Evolutionary conservation across 2,113 vertebrate species (phyloP).

Genomic region (Anguilla japonica): DNA sequence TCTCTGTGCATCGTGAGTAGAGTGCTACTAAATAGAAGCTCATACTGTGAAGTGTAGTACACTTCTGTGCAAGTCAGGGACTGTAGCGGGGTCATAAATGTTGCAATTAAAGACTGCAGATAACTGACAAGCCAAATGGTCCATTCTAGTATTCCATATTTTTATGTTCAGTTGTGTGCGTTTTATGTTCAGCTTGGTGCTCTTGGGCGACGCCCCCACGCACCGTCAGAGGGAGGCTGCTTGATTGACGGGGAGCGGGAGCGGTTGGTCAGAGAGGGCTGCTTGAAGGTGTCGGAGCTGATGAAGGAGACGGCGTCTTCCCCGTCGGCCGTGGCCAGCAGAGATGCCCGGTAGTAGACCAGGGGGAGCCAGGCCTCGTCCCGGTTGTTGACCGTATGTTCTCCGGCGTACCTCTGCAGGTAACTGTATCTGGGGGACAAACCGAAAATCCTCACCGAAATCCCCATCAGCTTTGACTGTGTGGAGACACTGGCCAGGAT

Average conservation of each 20-base stretch:
- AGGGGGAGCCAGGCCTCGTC: constrained; percentile 80
- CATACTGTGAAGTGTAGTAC: neutral
- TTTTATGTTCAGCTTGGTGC: neutral
- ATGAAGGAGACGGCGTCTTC: constrained; percentile 75
- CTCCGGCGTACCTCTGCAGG: constrained; percentile 75
- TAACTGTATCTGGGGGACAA: constrained; percentile 69
- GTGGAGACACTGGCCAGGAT: too few species aligned
- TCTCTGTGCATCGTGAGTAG: neutral
- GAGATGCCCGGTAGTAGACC: constrained; percentile 76
- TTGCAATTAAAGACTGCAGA: neutral
- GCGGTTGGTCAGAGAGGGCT: constrained; percentile 41
- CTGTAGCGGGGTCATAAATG: neutral
- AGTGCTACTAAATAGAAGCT: neutral
- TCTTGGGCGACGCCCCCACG: neutral
- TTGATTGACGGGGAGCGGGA: constrained; percentile 63
- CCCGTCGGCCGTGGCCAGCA: constrained; percentile 72
- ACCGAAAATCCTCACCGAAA: neutral
- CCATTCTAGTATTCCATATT: neutral
- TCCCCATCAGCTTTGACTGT: neutral
- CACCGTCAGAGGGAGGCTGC: constrained; percentile 71
- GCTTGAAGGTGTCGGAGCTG: constrained; percentile 66
- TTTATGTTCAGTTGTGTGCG: neutral
- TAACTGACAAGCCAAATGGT: neutral
- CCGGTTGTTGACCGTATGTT: constrained; percentile 64
- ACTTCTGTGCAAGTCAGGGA: too few species aligned